Conservation (phyloP, 2,888 invertebrate genomes). For the Acrocyrtus sp. region DNA sequence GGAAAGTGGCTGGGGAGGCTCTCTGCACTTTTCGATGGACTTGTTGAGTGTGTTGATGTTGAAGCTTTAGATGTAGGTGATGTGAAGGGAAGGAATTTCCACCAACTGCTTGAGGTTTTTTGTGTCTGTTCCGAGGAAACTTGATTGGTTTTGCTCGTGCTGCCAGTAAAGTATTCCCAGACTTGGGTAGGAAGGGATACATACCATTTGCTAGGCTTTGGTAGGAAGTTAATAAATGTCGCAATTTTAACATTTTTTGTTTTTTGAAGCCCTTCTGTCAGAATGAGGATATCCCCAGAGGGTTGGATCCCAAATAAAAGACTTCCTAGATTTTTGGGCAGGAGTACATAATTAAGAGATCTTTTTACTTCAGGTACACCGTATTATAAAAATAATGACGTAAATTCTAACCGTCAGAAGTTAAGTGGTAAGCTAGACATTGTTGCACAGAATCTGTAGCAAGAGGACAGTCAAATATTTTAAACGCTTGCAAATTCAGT, state of each 20-base stretch:
- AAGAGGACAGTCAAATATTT: constrained; percentile 24
- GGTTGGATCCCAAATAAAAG: constrained; percentile 26
- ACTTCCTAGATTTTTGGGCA: constrained; percentile 3
- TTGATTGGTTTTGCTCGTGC: constrained; percentile 7
- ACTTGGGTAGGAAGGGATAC: not conserved
- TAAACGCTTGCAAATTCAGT: constrained; percentile 31
- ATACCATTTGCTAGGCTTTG: constrained; percentile 13
- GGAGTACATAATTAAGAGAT: not conserved
- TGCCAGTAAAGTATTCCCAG: constrained; percentile 2
- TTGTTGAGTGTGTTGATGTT: not conserved
- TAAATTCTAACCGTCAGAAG: constrained; percentile 23
- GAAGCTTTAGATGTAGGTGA: not conserved
- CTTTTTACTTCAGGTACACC: not conserved
- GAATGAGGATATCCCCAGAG: constrained; percentile 24
- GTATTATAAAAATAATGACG: too few relatives aligned
- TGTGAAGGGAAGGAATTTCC: not conserved
- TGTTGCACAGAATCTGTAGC: constrained; percentile 8
- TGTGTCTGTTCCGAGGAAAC: constrained; percentile 3
- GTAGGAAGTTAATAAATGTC: constrained; percentile 13
- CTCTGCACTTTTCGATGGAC: not conserved
- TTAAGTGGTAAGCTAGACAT: constrained; percentile 19
- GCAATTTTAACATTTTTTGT: constrained; percentile 14
- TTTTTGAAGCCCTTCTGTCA: constrained; percentile 20
- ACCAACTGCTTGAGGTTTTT: too few relatives aligned
- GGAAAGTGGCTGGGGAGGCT: constrained; percentile 17